Evolutionary conservation across 2,797 vertebrate species (phyloP), one percentile per base, ranked within the genome.

Genomic region (Scleropages formosus): DNA sequence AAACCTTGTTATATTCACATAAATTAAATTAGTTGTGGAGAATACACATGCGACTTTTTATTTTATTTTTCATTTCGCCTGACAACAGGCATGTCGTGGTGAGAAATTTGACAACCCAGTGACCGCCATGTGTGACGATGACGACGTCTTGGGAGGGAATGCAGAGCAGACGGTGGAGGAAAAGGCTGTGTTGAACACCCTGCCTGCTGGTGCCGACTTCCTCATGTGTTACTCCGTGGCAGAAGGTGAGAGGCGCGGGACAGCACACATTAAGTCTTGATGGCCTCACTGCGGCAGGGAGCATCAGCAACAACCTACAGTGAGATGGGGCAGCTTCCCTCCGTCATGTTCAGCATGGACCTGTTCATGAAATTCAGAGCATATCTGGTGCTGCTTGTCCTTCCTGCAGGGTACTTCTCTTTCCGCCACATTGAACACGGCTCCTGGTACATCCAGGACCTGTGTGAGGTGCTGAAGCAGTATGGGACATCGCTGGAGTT

Each of bases 401-500:
- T 63, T 18, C 77, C 11, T 71, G 61, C 22, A 98, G 97, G 98
- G 20, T 99, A 95, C 83, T 99, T 92, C 78, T 98, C 97, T 70
- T 94, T 98, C 79, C 93, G 98, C 27, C 95, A 98, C 47, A 96
- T 89, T 0, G 0, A 95, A 1, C 89, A 93, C 0, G 98, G 98
- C 78, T 98, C 96, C 1, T 99, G 98, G 98, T 99, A 97, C 80
- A 88, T 99, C 79, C 97, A 99, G 85, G 98, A 99, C 81, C 85
- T 99, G 77, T 97, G 96, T 46, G 93, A 93, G 71, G 76, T 89
- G 65, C 81, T 99, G n/a, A 58, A 2, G 1, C 84, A 47, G 26
- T 87, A 91, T 0, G 96, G 96, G 0, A 78, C 86, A 8, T 88
- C 90, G 18, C 84, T 96, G 13, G 98, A 99, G 80, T 95, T 99